Percentiles rank a stretch among this genome's conserved stretches.
Conservation (phyloP, 2,888 invertebrate genomes). For the Lasioglossum marginatum region DNA sequence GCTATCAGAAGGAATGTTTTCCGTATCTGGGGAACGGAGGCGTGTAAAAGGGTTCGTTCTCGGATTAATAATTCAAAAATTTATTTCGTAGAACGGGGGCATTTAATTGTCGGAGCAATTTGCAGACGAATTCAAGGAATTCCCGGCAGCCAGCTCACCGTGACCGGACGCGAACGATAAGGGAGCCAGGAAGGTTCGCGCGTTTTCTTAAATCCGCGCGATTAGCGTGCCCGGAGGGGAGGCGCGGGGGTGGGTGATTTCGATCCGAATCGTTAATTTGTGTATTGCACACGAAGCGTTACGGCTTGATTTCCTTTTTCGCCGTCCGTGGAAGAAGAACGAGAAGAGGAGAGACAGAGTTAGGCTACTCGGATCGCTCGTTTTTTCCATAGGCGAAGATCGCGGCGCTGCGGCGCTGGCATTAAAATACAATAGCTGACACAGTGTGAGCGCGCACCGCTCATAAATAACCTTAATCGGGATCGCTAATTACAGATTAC, state of each 20-base stretch:
- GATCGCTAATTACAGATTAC: constrained; percentile 84
- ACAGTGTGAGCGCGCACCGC: constrained; percentile 80
- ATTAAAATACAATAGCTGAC: constrained; percentile 84
- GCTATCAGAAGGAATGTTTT: neutral
- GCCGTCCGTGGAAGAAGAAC: constrained; percentile 26
- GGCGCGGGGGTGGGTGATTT: constrained; percentile 14
- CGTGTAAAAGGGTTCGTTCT: neutral
- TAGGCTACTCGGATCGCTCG: constrained; percentile 40
- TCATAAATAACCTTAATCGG: constrained; percentile 84
- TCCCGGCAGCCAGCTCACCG: constrained; percentile 26
- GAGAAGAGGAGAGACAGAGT: neutral
- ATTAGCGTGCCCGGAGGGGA: constrained; percentile 38
- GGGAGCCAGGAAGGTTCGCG: constrained; percentile 30
- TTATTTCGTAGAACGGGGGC: neutral
- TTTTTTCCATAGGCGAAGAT: constrained; percentile 62
- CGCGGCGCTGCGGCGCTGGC: constrained; percentile 59
- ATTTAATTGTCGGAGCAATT: neutral
- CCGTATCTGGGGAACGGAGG: neutral
- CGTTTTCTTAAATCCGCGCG: constrained; percentile 53
- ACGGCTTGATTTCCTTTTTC: constrained; percentile 73
- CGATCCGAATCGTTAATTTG: constrained; percentile 71
- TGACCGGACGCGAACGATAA: constrained; percentile 46
- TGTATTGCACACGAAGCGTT: constrained; percentile 66
- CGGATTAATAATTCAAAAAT: constrained; percentile 1
- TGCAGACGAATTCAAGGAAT: constrained; percentile 27